phyloP scores from a whole-genome alignment of 2,113 vertebrate genomes.

The Petrocephalus zakoni region DNA sequence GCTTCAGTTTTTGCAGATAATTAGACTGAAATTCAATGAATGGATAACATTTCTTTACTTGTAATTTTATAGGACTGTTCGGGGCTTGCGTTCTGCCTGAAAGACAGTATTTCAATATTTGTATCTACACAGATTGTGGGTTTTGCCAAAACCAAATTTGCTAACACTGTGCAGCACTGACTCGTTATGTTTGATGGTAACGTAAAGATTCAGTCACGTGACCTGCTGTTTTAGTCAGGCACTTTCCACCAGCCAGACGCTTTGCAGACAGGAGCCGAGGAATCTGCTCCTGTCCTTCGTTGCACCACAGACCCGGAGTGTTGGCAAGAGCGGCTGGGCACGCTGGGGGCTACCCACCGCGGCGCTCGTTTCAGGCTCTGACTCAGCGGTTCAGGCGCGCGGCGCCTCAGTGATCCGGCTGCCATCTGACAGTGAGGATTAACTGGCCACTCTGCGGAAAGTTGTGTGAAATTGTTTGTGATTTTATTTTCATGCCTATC shows the following conservation, averaged over 20 bases:
- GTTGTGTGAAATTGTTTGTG: slow-evolving; percentile 62
- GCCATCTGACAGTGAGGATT: slow-evolving; percentile 49
- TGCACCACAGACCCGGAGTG: background rate
- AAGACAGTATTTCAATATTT: background rate
- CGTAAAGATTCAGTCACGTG: background rate
- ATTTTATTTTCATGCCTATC: slow-evolving; percentile 18
- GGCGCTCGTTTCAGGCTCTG: slow-evolving; percentile 26
- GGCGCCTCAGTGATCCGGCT: slow-evolving; percentile 31
- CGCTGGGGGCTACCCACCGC: background rate
- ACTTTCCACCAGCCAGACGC: background rate
- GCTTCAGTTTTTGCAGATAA: background rate
- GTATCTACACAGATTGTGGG: background rate
- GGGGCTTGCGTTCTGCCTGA: background rate
- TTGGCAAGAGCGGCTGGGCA: background rate
- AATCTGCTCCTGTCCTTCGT: background rate
- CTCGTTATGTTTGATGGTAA: background rate
- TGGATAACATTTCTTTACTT: background rate
- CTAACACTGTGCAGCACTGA: background rate
- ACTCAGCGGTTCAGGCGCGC: slow-evolving; percentile 36
- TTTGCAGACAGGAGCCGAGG: background rate
- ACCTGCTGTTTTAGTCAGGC: background rate
- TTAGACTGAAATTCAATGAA: background rate
- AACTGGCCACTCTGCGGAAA: slow-evolving; percentile 50
- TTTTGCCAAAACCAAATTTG: background rate
- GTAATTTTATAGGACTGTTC: background rate